Evolutionary conservation across 2,888 invertebrate species (phyloP).

Genomic region (Amphipoea lucens): DNA sequence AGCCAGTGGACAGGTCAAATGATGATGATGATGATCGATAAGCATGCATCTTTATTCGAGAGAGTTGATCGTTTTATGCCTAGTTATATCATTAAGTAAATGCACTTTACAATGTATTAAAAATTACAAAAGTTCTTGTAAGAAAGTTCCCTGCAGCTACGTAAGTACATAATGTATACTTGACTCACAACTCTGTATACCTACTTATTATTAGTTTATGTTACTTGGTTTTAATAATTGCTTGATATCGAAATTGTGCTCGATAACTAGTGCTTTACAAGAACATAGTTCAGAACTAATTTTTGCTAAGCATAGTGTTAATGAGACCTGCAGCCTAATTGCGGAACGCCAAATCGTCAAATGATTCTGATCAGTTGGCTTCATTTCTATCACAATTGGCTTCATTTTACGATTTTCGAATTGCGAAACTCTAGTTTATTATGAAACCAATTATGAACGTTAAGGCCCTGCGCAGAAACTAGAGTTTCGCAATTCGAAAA

Average conservation of each 20-base stretch:
- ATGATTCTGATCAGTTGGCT: too few species aligned
- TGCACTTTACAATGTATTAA: not conserved
- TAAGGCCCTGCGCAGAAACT: too few species aligned
- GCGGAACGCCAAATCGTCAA: too few species aligned
- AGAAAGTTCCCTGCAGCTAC: not conserved
- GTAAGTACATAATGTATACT: not conserved
- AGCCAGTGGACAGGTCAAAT: not conserved
- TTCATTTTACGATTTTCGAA: too few species aligned
- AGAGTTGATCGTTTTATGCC: not conserved
- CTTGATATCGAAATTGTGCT: constrained; percentile 16
- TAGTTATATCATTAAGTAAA: not conserved
- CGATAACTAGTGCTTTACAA: constrained; percentile 27
- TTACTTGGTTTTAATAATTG: not conserved
- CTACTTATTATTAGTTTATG: not conserved
- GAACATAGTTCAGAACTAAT: constrained; percentile 1
- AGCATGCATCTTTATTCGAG: not conserved
- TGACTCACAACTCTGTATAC: not conserved
- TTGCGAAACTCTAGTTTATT: too few species aligned
- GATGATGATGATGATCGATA: not conserved
- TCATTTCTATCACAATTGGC: too few species aligned
- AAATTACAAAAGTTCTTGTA: not conserved
- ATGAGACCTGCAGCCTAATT: too few species aligned
- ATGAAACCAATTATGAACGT: too few species aligned
- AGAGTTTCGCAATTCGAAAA: too few species aligned
- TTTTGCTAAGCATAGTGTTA: constrained; percentile 4